These are phyloP conservation scores for Callimorpha dominula DNA, from an alignment of 2,888 invertebrate genomes.

Conservation along the genomic window DNA sequence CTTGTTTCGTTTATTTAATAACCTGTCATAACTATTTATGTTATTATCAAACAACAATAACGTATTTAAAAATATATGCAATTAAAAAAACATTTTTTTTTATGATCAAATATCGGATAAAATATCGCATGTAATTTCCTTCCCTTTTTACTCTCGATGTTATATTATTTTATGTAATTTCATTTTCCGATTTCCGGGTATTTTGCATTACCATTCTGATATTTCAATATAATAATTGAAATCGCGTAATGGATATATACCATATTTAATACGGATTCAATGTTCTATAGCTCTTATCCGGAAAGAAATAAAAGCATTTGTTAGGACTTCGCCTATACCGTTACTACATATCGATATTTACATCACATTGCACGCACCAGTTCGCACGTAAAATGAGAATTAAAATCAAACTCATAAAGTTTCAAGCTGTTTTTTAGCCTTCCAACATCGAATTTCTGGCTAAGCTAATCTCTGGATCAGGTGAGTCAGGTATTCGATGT, in stretches of 20 bases:
- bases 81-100: too few relatives aligned
- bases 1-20: too few relatives aligned
- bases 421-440: too few relatives aligned
- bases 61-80: too few relatives aligned
- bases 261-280: background rate
- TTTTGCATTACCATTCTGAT: background rate
- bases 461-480: too few relatives aligned
- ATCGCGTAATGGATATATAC: background rate
- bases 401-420: background rate
- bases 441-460: too few relatives aligned
- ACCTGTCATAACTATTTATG: too few relatives aligned
- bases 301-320: background rate
- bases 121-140: background rate
- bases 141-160: background rate
- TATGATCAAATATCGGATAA: too few relatives aligned
- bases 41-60: too few relatives aligned
- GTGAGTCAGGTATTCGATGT: too few relatives aligned
- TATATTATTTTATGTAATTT: background rate
- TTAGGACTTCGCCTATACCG: background rate
- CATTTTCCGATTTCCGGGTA: background rate
- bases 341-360: background rate
- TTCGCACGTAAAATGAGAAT: background rate
- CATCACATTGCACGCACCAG: background rate
- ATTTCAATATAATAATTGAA: background rate
- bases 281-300: background rate